These are phyloP conservation scores for Nothocercus julius DNA, from an alignment of 2,113 vertebrate genomes.

Conservation along the genomic window DNA sequence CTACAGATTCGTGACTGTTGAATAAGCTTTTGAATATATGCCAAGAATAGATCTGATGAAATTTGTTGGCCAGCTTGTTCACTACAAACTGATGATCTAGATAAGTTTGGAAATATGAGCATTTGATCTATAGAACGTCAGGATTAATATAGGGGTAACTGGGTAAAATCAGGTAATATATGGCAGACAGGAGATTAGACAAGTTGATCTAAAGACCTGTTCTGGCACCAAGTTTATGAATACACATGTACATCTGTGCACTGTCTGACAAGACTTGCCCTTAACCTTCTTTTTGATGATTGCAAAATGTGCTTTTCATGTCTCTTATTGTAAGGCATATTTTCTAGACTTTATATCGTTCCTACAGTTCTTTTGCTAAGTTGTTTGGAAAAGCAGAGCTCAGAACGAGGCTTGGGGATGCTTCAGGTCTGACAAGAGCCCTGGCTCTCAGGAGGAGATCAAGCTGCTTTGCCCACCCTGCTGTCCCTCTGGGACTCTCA, in stretches of 20 bases:
- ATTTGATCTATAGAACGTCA: neutral
- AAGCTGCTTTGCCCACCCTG: neutral
- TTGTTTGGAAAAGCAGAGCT: neutral
- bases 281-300: neutral
- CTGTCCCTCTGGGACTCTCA: neutral
- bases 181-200: neutral
- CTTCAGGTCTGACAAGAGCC: neutral
- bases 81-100: neutral
- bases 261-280: neutral
- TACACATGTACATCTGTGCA: neutral
- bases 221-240: neutral
- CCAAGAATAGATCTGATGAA: neutral
- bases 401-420: neutral
- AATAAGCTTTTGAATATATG: neutral
- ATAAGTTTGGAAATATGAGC: neutral
- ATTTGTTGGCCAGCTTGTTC: neutral
- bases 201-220: neutral
- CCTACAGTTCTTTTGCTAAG: neutral
- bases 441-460: fast-evolving
- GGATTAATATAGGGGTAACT: neutral
- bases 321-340: neutral
- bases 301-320: neutral
- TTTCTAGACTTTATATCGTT: neutral
- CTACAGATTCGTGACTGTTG: neutral
- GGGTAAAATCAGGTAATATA: neutral